Evolutionary conservation across 1,140 invertebrate genomes (phyloP).

Genomic region (Drosophila insularis): DNA sequence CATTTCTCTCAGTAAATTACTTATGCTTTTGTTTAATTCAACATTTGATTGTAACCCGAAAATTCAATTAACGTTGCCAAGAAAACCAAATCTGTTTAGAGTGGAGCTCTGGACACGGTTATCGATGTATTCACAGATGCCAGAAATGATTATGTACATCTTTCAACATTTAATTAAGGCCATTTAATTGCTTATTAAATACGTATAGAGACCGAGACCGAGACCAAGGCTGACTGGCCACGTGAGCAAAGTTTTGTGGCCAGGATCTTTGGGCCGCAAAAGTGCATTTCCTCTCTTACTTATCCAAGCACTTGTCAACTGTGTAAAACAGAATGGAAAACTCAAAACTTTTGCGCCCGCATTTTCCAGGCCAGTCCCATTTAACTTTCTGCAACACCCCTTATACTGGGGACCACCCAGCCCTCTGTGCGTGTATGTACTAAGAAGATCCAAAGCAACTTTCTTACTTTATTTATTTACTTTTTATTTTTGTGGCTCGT

Average conservation of each 20-base stretch:
- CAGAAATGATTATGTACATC: slow-evolving; percentile 61
- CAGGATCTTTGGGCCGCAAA: not conserved
- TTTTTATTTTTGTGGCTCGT: not conserved
- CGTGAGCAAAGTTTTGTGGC: slow-evolving; percentile 24
- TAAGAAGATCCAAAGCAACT: not conserved
- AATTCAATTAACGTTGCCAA: slow-evolving; percentile 32
- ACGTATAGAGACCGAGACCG: slow-evolving; percentile 30
- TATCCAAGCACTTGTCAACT: not conserved
- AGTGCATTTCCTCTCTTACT: not conserved
- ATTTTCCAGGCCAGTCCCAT: not conserved
- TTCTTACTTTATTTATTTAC: slow-evolving; percentile 2
- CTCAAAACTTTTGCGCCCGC: not conserved
- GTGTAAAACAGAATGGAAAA: not conserved
- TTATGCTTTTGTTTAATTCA: not conserved
- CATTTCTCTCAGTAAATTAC: not conserved
- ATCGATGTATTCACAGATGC: not conserved
- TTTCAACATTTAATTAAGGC: slow-evolving; percentile 47
- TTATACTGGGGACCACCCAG: too few species aligned
- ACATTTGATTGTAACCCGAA: not conserved
- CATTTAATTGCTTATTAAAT: slow-evolving; percentile 76
- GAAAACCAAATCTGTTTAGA: not conserved
- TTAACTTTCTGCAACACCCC: too few species aligned
- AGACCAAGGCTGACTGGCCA: slow-evolving; percentile 21
- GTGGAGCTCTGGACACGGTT: not conserved
- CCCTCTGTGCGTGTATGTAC: not conserved